These are phyloP conservation scores for Psilopsiagon aurifrons DNA, from an alignment of 2,113 vertebrate genomes.

Conservation along the genomic window DNA sequence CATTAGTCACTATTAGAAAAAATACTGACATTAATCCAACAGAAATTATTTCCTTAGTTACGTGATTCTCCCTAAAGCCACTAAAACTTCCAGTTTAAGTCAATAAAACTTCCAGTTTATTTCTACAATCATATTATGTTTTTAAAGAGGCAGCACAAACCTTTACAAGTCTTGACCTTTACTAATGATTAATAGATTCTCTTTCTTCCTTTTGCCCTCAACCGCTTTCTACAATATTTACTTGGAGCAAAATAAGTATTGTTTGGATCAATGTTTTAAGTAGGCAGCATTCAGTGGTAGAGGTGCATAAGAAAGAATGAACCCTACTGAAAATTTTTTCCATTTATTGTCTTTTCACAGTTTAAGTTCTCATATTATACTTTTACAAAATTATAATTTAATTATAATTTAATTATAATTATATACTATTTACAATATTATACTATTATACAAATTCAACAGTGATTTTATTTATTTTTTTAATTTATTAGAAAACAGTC, in stretches of 20 bases:
- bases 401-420: no score
- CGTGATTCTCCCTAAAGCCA: neutral
- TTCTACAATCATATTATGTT: neutral
- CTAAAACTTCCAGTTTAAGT: no score
- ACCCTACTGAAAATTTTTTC: rapidly evolving
- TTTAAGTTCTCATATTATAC: neutral
- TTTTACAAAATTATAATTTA: neutral
- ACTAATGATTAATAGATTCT: neutral
- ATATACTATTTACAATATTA: no score
- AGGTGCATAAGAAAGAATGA: neutral
- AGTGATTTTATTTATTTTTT: neutral
- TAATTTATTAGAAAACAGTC: neutral
- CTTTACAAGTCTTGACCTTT: neutral
- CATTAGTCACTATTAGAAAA: neutral
- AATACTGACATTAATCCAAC: neutral
- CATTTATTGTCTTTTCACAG: neutral
- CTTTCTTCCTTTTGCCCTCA: neutral
- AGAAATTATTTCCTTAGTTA: neutral
- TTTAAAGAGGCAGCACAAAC: neutral
- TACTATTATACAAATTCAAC: neutral
- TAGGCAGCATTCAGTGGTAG: neutral
- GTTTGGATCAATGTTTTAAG: neutral
- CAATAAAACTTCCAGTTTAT: neutral
- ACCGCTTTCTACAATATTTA: neutral
- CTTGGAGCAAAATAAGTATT: neutral